phyloP scores from a whole-genome alignment of 2,888 invertebrate genomes.

The Nemoura dubitans region DNA sequence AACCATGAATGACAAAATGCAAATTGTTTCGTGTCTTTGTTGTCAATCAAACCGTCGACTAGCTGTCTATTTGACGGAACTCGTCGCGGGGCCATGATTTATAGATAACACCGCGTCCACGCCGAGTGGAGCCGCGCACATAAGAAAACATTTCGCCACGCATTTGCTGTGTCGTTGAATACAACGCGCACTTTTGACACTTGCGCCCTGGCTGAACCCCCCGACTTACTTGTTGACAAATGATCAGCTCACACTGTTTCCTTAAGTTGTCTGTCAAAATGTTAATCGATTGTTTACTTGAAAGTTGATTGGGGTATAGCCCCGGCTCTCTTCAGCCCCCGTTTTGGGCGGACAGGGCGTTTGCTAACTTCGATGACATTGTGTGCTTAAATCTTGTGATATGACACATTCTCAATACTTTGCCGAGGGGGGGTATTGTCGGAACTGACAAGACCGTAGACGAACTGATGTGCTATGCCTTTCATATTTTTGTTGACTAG shows the following conservation, averaged over 20 bases:
- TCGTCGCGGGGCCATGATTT: slow-evolving; percentile 26
- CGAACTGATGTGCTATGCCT: not conserved
- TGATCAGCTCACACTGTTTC: slow-evolving; percentile 29
- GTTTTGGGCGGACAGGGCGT: not conserved
- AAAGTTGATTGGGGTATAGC: not conserved
- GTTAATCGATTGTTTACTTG: slow-evolving; percentile 34
- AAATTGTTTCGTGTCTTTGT: slow-evolving; percentile 42
- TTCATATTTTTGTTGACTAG: not conserved
- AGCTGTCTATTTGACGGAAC: slow-evolving; percentile 39
- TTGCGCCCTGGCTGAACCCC: not conserved
- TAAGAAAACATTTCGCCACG: slow-evolving; percentile 13
- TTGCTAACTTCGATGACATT: slow-evolving; percentile 8
- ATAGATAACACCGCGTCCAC: slow-evolving; percentile 30
- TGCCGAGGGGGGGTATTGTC: not conserved
- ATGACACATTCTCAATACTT: slow-evolving; percentile 7
- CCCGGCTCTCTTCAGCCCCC: not conserved
- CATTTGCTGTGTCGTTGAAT: not conserved
- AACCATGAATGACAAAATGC: slow-evolving; percentile 43
- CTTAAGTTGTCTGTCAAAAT: slow-evolving; percentile 33
- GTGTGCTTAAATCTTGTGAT: not conserved
- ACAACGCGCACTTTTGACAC: not conserved
- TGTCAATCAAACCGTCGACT: slow-evolving; percentile 40
- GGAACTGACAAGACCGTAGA: not conserved
- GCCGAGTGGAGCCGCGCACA: not conserved
- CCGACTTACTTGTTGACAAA: slow-evolving; percentile 20